Base-by-base conservation (phyloP, 2,797 vertebrate species). In the Ptychobarbus kaznakovi region DNA sequence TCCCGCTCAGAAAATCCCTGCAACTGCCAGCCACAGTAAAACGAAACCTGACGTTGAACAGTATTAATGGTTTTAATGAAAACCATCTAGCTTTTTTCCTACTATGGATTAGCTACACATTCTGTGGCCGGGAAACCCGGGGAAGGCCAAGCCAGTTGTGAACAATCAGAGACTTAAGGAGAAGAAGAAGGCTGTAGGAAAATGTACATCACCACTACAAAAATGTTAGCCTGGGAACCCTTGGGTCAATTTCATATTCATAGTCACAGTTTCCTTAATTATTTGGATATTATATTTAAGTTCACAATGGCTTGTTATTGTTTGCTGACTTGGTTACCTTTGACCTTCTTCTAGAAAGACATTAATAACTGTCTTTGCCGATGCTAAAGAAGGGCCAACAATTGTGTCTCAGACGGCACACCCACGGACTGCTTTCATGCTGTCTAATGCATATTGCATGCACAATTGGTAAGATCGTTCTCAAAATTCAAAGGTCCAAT, bases 51-150 rank as follows among this genome's bases (percentile, higher is more conserved):
- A 89, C 80, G 32, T 72, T 42, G 84, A 84, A 80, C 68, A 25
- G 35, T 35, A 91, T 88, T 89, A 89, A 84, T 58, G 38, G 15
- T 77, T 88, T 86, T 91, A 90, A 91, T 89, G 81, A 86, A 90
- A 91, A 86, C 82, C 89, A 87, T 70, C 70, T 80, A 77, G 83
- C 70, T 46, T 81, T 70, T 66, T 83, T 61, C 46, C 42, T 44
- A 25, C 85, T 58, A 46, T 35, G 49, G 77, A 86, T 88, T 86
- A 88, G 81, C 81, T 66, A 8, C 56, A 38, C 51, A 68, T 77
- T 85, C 73, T 85, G 81, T 86, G 65, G 77, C 73, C 75, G 80
- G 56, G 58, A 56, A 68, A 40, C 20, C 66, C 46, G 20, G 25
- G n/a, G 42, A 76, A 35, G 15, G 40, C 84, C 87, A 25, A 7